Evolutionary conservation across 1,140 invertebrate genomes (phyloP).

Genomic region (Pectinophora gossypiella): DNA sequence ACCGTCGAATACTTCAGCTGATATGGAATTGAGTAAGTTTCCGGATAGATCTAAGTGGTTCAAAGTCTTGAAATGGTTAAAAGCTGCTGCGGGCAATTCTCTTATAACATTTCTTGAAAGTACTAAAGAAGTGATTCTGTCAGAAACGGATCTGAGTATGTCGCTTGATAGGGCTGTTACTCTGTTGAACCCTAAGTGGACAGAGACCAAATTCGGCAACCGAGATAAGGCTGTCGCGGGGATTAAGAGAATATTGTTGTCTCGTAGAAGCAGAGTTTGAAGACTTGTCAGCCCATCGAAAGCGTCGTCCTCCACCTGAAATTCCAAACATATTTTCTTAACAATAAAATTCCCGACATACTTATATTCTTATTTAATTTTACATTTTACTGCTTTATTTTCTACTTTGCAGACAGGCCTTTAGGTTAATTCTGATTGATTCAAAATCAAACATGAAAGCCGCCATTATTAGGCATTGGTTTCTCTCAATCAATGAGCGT

Average conservation of each 20-base stretch:
- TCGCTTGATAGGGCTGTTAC: conserved; percentile 90
- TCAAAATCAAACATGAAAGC: no score
- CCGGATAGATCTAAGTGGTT: conserved; percentile 85
- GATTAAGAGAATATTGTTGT: conserved; percentile 91
- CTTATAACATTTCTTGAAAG: conserved; percentile 90
- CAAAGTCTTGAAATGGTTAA: conserved; percentile 86
- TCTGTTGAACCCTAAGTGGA: conserved; percentile 90
- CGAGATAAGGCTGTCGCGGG: conserved; percentile 86
- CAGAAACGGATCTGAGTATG: conserved; percentile 80
- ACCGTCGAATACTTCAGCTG: conserved; percentile 84
- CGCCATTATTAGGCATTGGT: no score
- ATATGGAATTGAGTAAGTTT: conserved; percentile 84
- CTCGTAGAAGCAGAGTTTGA: conserved; percentile 86
- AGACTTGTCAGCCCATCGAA: conserved; percentile 88
- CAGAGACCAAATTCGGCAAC: conserved; percentile 82
- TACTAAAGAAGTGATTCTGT: conserved; percentile 78
- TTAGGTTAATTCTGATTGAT: no score
- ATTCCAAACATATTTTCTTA: neutral
- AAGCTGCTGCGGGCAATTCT: conserved; percentile 87
- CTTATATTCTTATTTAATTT: no score
- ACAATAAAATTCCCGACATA: no score
- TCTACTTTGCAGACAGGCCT: no score
- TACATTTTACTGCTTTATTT: no score
- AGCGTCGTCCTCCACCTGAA: conserved; percentile 89
- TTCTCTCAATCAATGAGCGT: no score